Evolutionary conservation across 2,888 invertebrate genomes (phyloP).

Genomic region (Cecidostiba fungosa): DNA sequence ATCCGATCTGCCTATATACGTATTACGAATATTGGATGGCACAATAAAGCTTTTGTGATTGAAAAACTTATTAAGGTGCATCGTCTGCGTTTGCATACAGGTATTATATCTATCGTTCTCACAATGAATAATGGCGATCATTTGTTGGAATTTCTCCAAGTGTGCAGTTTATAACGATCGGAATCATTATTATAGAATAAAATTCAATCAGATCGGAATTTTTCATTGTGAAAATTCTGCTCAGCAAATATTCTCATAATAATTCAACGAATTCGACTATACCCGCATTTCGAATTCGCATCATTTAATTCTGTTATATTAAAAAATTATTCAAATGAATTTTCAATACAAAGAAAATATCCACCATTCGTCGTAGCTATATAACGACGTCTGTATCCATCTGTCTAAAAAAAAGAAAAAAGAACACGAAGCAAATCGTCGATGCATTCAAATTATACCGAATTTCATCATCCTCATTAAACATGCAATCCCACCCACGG

Average conservation of each 20-base stretch:
- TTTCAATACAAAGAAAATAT: no score
- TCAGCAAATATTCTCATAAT: neutral
- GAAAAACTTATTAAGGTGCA: neutral
- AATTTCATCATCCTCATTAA: constrained; percentile 25
- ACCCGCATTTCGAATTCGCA: no score
- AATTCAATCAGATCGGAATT: neutral
- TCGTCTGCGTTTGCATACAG: neutral
- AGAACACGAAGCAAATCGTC: neutral
- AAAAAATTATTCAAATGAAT: no score
- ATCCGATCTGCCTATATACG: neutral
- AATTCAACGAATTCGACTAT: no score
- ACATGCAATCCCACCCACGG: neutral
- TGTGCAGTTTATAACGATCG: neutral
- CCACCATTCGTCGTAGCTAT: no score
- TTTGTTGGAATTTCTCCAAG: neutral
- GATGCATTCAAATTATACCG: neutral
- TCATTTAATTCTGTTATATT: no score
- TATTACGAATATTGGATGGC: neutral
- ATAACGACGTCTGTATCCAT: neutral
- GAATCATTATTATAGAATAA: neutral
- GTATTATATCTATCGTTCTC: neutral
- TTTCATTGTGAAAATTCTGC: neutral
- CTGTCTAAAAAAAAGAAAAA: neutral
- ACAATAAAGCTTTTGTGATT: neutral
- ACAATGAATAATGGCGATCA: neutral